Evolutionary conservation across 2,113 vertebrate species (phyloP).

Genomic region (Apistogramma diplotaenia): DNA sequence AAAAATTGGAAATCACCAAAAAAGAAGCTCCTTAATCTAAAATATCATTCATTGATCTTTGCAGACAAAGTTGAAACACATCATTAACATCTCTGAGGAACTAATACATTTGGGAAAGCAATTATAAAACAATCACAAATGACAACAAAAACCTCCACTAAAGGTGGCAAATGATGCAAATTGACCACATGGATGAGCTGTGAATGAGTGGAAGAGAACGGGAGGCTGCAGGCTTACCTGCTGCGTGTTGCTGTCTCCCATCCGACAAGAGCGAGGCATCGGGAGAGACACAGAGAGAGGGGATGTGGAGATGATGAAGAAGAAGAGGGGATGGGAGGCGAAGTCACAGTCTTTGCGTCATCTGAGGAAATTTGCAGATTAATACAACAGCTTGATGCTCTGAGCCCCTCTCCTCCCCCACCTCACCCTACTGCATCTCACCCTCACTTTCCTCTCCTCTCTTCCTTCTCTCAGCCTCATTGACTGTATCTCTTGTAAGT

Average conservation of each 20-base stretch:
- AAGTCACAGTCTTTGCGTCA: conserved; percentile 75
- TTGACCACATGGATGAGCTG: not conserved
- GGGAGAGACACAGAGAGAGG: conserved; percentile 29
- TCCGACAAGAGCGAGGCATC: conserved; percentile 64
- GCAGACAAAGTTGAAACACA: not conserved
- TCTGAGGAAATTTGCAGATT: conserved; percentile 80
- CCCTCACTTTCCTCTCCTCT: not conserved
- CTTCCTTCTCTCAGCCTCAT: not conserved
- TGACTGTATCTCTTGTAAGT: too few relatives aligned
- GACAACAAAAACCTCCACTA: not conserved
- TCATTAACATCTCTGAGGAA: not conserved
- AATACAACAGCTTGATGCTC: conserved; percentile 70
- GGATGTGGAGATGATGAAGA: conserved; percentile 45
- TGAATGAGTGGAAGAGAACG: not conserved
- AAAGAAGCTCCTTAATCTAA: not conserved
- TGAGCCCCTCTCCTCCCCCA: conserved; percentile 28
- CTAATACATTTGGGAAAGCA: not conserved
- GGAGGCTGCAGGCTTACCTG: conserved; percentile 60
- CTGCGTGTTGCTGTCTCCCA: conserved; percentile 58
- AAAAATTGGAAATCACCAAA: not conserved
- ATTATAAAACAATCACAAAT: not conserved
- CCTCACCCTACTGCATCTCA: not conserved
- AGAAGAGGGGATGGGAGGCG: conserved; percentile 41
- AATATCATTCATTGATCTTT: not conserved
- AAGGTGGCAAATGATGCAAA: not conserved